Base-by-base conservation (phyloP, 2,113 vertebrate genomes). In the Neogale vison region DNA sequence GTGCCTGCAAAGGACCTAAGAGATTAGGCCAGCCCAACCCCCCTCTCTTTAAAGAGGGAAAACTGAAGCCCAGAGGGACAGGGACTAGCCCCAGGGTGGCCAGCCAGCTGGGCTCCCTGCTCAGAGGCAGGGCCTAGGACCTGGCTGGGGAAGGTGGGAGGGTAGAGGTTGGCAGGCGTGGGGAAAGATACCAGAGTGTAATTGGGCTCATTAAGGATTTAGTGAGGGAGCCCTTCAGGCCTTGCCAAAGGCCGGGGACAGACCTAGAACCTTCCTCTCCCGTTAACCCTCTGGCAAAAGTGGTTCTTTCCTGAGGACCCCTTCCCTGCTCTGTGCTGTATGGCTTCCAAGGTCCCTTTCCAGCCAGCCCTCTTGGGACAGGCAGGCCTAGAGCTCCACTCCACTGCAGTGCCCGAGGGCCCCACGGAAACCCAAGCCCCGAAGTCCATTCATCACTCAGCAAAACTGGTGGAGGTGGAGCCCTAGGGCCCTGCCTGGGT, bases 151-250 rank as follows among this genome's bases (percentile, higher is more conserved):
- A 55, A 69, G n/a, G 39, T 0, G 0, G 39, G 52, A 92, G 50
- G 74, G 55, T 57, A 77, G 84, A 42, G 67, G 71, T 59, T 97
- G 97, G 88, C 96, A 93, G 95, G 39, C 1, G 0, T 4, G 15
- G 55, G 36, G 95, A 92, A 52, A 82, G 72, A 92, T 76, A 26
- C 93, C 63, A n/a, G 88, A 61, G 79, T 61, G 85, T 96, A 85
- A 96, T 65, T 92, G 91, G 96, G 93, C 86, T 97, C 87, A 50
- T 96, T 92, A 93, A 96, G 63, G 84, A 24, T 92, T 91, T 95
- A 83, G 74, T 63, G 82, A 97, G 47, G 65, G 92, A 95, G 74
- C 15, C 80, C 79, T 95, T 95, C 79, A n/a, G 69, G 84, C n/a
- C 72, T 12, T 21, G 59, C 91, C 88, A 93, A 96, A 77, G 47